These are phyloP conservation scores for Nomia melanderi DNA, from an alignment of 1,140 invertebrate genomes.

Conservation along the genomic window DNA sequence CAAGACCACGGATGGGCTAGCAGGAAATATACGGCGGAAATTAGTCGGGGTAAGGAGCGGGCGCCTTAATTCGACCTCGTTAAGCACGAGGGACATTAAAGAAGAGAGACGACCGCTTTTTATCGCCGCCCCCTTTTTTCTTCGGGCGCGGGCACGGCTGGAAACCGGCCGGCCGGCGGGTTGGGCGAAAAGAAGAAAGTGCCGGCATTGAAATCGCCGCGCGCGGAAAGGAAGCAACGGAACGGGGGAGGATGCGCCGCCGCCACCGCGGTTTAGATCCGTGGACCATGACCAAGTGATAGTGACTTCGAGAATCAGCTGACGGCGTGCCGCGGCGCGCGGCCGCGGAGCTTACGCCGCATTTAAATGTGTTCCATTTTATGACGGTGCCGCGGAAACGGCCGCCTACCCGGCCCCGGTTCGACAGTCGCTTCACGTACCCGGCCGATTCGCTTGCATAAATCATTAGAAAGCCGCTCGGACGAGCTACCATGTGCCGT, in stretches of 20 bases:
- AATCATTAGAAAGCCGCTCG: constrained; percentile 46
- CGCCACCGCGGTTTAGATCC: constrained; percentile 21
- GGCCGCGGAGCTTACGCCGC: constrained; percentile 17
- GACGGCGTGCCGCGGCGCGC: constrained; percentile 13
- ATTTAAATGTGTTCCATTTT: constrained; percentile 50
- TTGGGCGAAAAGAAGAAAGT: constrained; percentile 10
- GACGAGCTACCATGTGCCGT: constrained; percentile 4
- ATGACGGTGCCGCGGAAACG: constrained; percentile 30
- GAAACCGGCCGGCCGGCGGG: too few species aligned
- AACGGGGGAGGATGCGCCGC: constrained; percentile 17
- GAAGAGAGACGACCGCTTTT: not conserved
- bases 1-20: not conserved
- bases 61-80: constrained; percentile 14
- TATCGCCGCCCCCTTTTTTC: not conserved
- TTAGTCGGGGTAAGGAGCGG: constrained; percentile 15
- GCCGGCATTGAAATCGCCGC: constrained; percentile 8
- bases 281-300: constrained; percentile 54
- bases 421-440: constrained; percentile 9
- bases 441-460: constrained; percentile 41
- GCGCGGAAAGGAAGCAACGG: not conserved
- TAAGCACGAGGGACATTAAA: constrained; percentile 1
- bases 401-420: too few species aligned
- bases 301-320: constrained; percentile 49
- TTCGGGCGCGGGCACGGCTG: too few species aligned
- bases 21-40: constrained; percentile 20